Conservation (phyloP, 2,888 invertebrate species). For the Yponomeuta malinellus region DNA sequence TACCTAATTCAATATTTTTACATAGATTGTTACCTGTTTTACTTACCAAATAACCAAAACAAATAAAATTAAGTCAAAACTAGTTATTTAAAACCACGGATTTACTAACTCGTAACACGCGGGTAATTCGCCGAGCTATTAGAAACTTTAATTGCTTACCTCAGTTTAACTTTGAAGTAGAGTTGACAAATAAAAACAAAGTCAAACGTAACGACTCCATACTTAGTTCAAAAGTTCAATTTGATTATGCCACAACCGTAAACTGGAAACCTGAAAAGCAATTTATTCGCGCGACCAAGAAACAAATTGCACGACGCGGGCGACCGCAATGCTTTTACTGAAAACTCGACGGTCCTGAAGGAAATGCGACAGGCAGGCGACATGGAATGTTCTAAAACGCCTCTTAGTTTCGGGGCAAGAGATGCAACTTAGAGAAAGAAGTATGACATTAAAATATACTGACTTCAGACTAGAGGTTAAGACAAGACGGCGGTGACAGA, state of each 20-base stretch:
- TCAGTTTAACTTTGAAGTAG: background rate
- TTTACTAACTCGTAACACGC: too few species aligned
- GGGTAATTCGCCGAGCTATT: too few species aligned
- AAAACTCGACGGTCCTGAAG: background rate
- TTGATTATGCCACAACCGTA: background rate
- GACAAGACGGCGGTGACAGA: too few species aligned
- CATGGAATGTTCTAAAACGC: background rate
- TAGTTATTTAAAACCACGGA: too few species aligned
- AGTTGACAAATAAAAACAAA: background rate
- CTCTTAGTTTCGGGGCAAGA: background rate
- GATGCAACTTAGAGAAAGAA: background rate
- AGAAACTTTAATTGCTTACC: too few species aligned
- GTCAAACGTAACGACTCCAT: background rate
- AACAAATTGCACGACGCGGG: background rate
- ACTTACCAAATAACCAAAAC: too few species aligned
- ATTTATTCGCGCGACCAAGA: conserved; percentile 3
- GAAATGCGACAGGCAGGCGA: background rate
- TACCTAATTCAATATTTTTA: too few species aligned
- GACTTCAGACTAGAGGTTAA: too few species aligned
- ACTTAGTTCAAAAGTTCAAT: background rate
- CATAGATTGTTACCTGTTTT: too few species aligned
- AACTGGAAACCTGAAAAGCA: background rate
- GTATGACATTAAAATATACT: background rate
- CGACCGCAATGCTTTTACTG: background rate
- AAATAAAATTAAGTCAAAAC: too few species aligned